Evolutionary conservation across 2,888 invertebrate genomes (phyloP), one percentile per base, ranked within the genome.

Genomic region (Caenorhabditis sp.): DNA sequence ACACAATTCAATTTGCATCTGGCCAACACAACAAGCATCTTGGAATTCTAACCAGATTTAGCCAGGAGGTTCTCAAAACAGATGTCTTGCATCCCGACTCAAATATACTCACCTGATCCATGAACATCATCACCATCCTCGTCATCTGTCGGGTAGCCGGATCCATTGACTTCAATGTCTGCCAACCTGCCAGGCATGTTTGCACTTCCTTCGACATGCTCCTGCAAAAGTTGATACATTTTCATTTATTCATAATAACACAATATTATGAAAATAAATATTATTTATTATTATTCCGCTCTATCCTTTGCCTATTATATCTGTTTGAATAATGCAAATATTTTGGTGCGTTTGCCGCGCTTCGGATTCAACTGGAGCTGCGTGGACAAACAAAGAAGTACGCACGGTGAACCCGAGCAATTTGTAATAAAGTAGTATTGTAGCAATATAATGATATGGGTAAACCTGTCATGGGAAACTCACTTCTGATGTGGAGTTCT

Each of bases 141-240:
- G 54, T 89, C 88, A 69, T 89, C 88, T 8, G 84, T 81, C 44
- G 84, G 80, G 66, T 89, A 89, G 14, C 88, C 88, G 19, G 82
- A 74, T 38, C 87, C 86, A 59, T 84, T 76, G 35, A 73, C 68
- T 73, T 84, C 84, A 22, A 77, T 66, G 51, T 84, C 84, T 24
- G 84, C 76, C 31, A 84, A 54, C 38, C 72, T 44, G 35, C 75
- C 68, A 4, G 76, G 80, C 19, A 75, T 54, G 28, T 73, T 80
- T 66, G 80, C 84, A 64, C 84, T 84, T 64, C 84, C 84, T 70
- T 84, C 84, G n/a, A 84, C 70, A 31, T 75, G 66, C 82, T 47
- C 47, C 47, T 82, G 68, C 61, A 82, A 82, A 80, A 56, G 26
- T 44, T 61, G 59, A 49, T 59, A 38, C 70, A 59, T 24, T 68